Conservation (phyloP, 2,113 vertebrate species). For the Morphnarchus princeps region DNA sequence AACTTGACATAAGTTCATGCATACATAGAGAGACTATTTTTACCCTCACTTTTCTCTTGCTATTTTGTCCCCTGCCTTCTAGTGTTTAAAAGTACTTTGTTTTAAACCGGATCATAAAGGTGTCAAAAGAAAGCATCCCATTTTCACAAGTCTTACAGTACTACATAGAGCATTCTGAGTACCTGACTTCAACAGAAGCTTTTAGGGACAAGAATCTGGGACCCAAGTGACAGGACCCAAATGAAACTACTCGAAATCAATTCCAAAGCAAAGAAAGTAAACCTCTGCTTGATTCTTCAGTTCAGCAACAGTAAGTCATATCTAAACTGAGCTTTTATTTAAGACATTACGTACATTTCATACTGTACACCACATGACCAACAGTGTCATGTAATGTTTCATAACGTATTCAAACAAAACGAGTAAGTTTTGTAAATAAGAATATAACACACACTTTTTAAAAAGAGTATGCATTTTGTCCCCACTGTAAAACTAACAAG, state of each 20-base stretch:
- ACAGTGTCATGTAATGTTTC: neutral
- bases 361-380: neutral
- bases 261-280: neutral
- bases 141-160: neutral
- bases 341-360: neutral
- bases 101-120: neutral
- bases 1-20: neutral
- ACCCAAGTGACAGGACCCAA: neutral
- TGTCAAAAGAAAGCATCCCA: neutral
- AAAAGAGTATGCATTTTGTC: neutral
- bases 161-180: rapidly evolving
- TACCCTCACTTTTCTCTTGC: neutral
- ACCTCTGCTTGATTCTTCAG: neutral
- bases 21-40: neutral
- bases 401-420: neutral
- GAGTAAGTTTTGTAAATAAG: neutral
- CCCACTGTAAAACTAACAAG: neutral
- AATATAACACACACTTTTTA: neutral
- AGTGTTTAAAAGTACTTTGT: neutral
- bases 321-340: neutral
- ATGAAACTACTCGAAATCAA: neutral
- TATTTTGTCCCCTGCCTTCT: neutral
- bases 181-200: neutral
- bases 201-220: neutral
- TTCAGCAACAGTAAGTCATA: neutral